Percentiles rank a stretch among this genome's conserved stretches.
Conservation (phyloP, 2,888 invertebrate genomes). For the Parasteatoda lunata region DNA sequence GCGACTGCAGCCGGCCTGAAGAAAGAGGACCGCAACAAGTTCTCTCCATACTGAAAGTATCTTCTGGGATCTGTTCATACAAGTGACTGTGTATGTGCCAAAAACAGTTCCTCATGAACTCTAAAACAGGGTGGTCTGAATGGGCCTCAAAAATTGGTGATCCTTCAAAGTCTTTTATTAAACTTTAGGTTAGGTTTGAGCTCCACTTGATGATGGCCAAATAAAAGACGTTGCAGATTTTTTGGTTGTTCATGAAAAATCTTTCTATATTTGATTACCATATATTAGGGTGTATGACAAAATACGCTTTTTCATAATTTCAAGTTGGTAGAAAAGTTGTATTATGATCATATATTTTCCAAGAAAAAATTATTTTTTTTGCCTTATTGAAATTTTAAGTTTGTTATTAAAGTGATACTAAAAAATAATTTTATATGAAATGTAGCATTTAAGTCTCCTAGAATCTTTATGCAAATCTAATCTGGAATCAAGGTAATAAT, state of each 20-base stretch:
- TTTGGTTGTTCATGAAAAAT: not conserved
- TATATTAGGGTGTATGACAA: slow-evolving; percentile 26
- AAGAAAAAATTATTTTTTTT: no score
- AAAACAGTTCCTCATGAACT: slow-evolving; percentile 42
- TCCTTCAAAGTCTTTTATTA: not conserved
- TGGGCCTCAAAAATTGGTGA: not conserved
- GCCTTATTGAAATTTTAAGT: no score
- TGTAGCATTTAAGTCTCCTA: no score
- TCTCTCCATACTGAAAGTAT: slow-evolving; percentile 45
- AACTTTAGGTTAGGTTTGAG: not conserved
- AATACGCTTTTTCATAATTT: slow-evolving; percentile 3
- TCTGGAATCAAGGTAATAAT: no score
- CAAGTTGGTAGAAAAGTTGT: slow-evolving; percentile 9
- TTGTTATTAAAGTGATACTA: no score
- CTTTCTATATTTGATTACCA: not conserved
- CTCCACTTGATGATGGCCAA: not conserved
- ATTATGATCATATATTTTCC: not conserved
- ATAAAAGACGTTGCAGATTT: not conserved
- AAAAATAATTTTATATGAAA: no score
- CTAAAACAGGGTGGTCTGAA: not conserved
- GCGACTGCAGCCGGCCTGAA: slow-evolving; percentile 28
- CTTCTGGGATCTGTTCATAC: not conserved
- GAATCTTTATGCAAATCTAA: no score
- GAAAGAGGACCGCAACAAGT: slow-evolving; percentile 61
- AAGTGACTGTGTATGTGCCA: slow-evolving; percentile 22